Evolutionary conservation across 2,888 invertebrate species (phyloP).

Genomic region (Apomyelois bistriatella): DNA sequence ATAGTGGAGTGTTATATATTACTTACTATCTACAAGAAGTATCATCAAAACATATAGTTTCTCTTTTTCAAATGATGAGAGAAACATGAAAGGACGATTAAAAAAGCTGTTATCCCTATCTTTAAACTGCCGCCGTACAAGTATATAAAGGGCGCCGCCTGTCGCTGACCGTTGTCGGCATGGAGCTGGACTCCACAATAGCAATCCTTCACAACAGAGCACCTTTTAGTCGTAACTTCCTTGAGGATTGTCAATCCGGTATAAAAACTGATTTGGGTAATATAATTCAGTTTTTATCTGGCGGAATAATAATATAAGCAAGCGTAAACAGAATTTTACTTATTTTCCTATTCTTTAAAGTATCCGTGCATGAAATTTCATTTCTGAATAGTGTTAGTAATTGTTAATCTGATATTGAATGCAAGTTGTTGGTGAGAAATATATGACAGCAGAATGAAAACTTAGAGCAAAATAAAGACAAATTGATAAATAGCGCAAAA

Average conservation of each 20-base stretch:
- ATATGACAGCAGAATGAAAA: neutral
- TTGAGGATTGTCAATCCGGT: constrained; percentile 6
- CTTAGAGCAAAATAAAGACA: neutral
- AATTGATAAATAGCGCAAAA: neutral
- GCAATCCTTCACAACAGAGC: constrained; percentile 20
- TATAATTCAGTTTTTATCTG: neutral
- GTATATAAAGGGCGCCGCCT: constrained; percentile 34
- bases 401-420: too few relatives aligned
- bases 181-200: constrained; percentile 26
- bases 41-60: constrained; percentile 10
- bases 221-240: constrained; percentile 12
- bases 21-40: too few relatives aligned
- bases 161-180: constrained; percentile 29
- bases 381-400: too few relatives aligned
- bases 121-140: constrained; percentile 25
- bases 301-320: too few relatives aligned
- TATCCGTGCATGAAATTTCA: too few relatives aligned
- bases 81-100: constrained; percentile 26
- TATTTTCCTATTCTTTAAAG: too few relatives aligned
- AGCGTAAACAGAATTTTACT: too few relatives aligned
- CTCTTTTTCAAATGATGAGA: constrained; percentile 21
- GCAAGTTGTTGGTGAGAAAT: too few relatives aligned
- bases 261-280: neutral
- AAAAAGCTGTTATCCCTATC: constrained; percentile 31
- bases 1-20: too few relatives aligned